Percentiles rank a stretch among this genome's conserved stretches.
phyloP scores from a whole-genome alignment of 2,797 vertebrate species.

The Sebastolobus altivelis region DNA sequence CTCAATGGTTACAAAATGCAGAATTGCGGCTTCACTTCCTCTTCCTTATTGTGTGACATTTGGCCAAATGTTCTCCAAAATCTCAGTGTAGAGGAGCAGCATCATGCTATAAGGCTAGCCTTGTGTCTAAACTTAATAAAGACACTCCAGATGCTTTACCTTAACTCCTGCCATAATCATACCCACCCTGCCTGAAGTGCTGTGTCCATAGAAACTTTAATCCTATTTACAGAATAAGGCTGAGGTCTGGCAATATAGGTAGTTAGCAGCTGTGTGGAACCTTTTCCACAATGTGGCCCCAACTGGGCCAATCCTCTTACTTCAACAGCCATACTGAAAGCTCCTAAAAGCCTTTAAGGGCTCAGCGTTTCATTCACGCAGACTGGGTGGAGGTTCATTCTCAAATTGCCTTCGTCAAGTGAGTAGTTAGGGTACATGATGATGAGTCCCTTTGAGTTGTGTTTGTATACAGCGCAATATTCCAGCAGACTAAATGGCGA shows the following conservation, averaged over 20 bases:
- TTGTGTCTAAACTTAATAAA: constrained; percentile 3
- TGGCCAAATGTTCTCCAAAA: constrained; percentile 6
- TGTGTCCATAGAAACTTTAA: constrained; percentile 71
- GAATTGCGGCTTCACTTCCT: constrained; percentile 53
- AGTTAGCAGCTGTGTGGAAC: constrained; percentile 61
- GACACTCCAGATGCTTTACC: constrained; percentile 47
- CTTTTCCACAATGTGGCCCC: constrained; percentile 58
- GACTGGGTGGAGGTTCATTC: constrained; percentile 28
- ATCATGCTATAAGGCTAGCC: not conserved
- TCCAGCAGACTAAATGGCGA: not conserved
- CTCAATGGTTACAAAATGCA: constrained; percentile 41
- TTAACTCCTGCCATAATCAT: constrained; percentile 15
- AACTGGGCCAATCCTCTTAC: constrained; percentile 81
- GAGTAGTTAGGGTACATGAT: not conserved
- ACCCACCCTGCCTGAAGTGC: constrained; percentile 15
- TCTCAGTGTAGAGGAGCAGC: not conserved
- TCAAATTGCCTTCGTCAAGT: constrained; percentile 14
- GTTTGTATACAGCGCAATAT: not conserved
- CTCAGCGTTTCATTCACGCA: constrained; percentile 58
- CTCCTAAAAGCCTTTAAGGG: constrained; percentile 68
- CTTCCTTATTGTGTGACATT: not conserved
- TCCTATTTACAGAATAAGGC: constrained; percentile 75
- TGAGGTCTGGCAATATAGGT: constrained; percentile 45
- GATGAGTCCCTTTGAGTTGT: constrained; percentile 4
- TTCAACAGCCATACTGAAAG: constrained; percentile 63